Conservation (phyloP, 1,140 invertebrate species). For the Chlorops oryzae region DNA sequence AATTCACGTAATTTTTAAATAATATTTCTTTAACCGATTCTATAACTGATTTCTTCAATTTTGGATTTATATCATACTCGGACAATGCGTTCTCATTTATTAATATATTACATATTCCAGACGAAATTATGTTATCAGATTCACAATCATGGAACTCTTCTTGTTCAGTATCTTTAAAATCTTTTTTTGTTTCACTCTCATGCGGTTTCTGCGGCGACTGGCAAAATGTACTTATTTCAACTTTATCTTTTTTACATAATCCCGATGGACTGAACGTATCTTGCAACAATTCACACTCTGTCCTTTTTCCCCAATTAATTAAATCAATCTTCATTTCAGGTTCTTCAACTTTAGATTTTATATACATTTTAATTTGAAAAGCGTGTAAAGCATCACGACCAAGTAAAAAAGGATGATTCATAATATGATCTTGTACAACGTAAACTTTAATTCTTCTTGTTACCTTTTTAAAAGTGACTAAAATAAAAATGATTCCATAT, state of each 20-base stretch:
- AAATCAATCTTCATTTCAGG: background rate
- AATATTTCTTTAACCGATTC: background rate
- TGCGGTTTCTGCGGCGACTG: background rate
- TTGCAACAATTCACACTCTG: background rate
- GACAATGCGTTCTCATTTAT: background rate
- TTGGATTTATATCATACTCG: background rate
- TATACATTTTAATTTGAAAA: background rate
- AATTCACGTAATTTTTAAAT: background rate
- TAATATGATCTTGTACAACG: constrained; percentile 2
- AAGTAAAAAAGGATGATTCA: background rate
- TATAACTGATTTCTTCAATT: background rate
- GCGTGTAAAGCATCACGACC: background rate
- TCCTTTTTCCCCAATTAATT: background rate
- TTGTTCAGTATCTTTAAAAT: background rate
- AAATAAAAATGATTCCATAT: background rate
- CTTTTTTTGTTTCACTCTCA: background rate
- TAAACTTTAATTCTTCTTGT: background rate
- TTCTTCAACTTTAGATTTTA: background rate
- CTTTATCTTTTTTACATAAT: background rate
- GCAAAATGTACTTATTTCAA: background rate
- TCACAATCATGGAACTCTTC: background rate
- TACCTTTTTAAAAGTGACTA: background rate
- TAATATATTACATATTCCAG: background rate
- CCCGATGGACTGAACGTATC: background rate
- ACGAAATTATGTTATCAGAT: background rate